A percentile compares a stretch with the other conserved stretches of the same genome.
Evolutionary conservation across 2,797 vertebrate species (phyloP).

Genomic region (Botia almorhae): DNA sequence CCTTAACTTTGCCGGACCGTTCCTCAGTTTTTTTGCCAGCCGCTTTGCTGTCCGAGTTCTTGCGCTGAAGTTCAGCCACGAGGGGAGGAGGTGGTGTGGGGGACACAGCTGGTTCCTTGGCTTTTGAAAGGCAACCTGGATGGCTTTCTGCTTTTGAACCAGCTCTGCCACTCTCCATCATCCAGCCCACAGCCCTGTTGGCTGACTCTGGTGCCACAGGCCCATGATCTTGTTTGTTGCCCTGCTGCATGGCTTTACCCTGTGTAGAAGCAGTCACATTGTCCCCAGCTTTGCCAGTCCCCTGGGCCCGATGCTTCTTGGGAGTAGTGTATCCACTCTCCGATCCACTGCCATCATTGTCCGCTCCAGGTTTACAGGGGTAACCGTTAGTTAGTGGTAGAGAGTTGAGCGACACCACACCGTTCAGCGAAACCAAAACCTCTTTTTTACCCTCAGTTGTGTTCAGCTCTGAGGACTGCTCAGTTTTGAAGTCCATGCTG

Average conservation of each 20-base stretch:
- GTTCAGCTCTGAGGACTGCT: slow-evolving; percentile 75
- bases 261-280: slow-evolving; percentile 81
- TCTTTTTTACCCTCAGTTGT: slow-evolving; percentile 79
- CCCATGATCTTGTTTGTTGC: slow-evolving; percentile 71
- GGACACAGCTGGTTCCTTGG: slow-evolving; percentile 67
- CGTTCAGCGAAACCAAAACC: slow-evolving; percentile 85
- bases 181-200: slow-evolving; percentile 81
- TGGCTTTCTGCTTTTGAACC: slow-evolving; percentile 71
- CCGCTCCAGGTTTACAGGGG: slow-evolving; percentile 80
- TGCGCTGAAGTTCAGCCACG: slow-evolving; percentile 81
- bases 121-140: slow-evolving; percentile 63
- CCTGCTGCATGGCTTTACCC: slow-evolving; percentile 87
- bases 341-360: slow-evolving; percentile 93
- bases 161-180: slow-evolving; percentile 81
- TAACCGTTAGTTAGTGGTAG: slow-evolving; percentile 92
- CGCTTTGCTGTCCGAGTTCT: slow-evolving; percentile 89
- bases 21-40: slow-evolving; percentile 91
- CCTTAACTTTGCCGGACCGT: slow-evolving; percentile 88
- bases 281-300: slow-evolving; percentile 87
- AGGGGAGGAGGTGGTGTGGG: slow-evolving; percentile 70
- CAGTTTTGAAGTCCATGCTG: slow-evolving; percentile 87
- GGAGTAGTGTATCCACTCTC: slow-evolving; percentile 95
- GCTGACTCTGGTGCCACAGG: slow-evolving; percentile 64
- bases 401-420: slow-evolving; percentile 82
- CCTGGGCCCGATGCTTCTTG: slow-evolving; percentile 91